Percentiles rank a stretch among this genome's conserved stretches.
phyloP scores from a whole-genome alignment of 2,888 invertebrate genomes.

The Cerastis leucographa region DNA sequence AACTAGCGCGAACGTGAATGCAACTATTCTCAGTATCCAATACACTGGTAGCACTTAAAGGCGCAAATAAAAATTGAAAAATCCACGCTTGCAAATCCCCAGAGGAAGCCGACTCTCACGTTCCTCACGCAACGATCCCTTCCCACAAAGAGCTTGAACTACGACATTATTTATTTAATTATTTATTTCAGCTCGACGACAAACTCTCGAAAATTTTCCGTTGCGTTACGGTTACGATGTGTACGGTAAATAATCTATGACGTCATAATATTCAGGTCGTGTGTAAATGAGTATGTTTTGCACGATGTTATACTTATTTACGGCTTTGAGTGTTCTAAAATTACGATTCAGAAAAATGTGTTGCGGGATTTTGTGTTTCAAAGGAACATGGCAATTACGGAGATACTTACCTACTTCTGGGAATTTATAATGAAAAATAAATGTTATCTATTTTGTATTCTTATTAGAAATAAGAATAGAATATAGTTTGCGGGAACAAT shows the following conservation, averaged over 20 bases:
- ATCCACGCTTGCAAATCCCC: conserved; percentile 85
- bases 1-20: conserved; percentile 68
- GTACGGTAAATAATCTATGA: conserved; percentile 44
- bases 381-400: background rate
- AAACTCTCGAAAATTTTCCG: conserved; percentile 41
- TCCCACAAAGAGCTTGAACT: conserved; percentile 77
- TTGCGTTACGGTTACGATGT: conserved; percentile 33
- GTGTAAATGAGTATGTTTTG: conserved; percentile 16
- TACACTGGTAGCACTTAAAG: conserved; percentile 84
- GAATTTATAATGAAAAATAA: background rate
- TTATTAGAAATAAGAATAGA: background rate
- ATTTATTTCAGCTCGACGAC: conserved; percentile 65
- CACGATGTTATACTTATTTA: conserved; percentile 8
- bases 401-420: background rate
- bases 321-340: background rate
- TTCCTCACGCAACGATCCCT: conserved; percentile 78
- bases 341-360: background rate
- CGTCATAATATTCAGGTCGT: conserved; percentile 23
- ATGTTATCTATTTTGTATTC: background rate
- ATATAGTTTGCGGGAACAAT: background rate
- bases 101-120: conserved; percentile 81
- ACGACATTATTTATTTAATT: conserved; percentile 76
- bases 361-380: background rate
- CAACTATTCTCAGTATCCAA: conserved; percentile 69
- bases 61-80: conserved; percentile 89